Base-by-base conservation (phyloP, 2,888 invertebrate species). In the Mythimna pallens region DNA sequence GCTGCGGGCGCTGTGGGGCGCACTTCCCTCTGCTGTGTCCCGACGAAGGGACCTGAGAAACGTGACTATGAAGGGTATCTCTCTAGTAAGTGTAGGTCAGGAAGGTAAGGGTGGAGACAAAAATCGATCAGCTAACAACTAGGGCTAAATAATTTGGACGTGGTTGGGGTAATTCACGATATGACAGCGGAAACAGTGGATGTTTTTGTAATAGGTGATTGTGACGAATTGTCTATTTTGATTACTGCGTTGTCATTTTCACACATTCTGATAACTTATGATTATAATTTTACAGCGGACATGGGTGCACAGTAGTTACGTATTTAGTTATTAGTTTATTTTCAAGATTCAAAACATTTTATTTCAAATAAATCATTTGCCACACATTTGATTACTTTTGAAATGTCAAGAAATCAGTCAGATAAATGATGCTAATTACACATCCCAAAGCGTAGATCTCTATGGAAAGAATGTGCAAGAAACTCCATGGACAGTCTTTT, bases 11-110 rank as follows among this genome's bases (percentile, higher is more conserved):
- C 65, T 90, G 36, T 94, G 93, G 93, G 78, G 72, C 2, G 75
- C 73, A 2, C 67, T 90, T 62, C 92, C 92, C 0, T 86, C 90
- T 0, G 73, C 92, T 2, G 94, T 92, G 0, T 76, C 89, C 0
- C 87, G 94, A 62, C 89, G 95, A 74, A 92, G 87, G 61, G 79
- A 95, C 76, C 86, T 95, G 9, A 76, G 85, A n/a, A 90, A 92
- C 57, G 84, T 93, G 5, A 89, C 83, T 62, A 63, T 95, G 43
- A 89, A 86, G 71, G 89, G 92, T 47, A 91, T 89, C 36, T 89
- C 91, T 25, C 82, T 94, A 54, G 95, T 95, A 85, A 89, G 92
- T 74, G 34, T 34, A 4, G 1, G 34, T 57, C 54, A 25, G 14
- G 25, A 14, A 55, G 25, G 12, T 12, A 14, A 12, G 14, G 2